Conservation (phyloP, 1,140 invertebrate genomes). For the Helicoverpa zea region DNA sequence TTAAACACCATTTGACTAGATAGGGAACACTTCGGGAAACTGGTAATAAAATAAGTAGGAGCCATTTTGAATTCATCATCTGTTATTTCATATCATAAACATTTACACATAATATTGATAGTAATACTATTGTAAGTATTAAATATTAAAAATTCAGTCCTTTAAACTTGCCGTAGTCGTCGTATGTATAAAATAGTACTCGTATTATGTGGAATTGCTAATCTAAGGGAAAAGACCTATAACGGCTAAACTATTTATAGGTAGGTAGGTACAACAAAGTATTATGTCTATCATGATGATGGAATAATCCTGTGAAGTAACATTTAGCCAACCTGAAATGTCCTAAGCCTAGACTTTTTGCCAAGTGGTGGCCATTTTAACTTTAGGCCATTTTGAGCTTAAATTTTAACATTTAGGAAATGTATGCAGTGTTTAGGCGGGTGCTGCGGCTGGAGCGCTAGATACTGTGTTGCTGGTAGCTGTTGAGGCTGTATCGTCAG, state of each 20-base stretch:
- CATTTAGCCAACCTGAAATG: neutral
- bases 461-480: constrained; percentile 74
- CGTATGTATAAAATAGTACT: neutral
- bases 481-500: constrained; percentile 79
- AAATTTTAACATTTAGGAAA: neutral
- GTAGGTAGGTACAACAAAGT: too few species aligned
- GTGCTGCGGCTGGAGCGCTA: constrained; percentile 64
- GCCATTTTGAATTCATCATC: constrained; percentile 5
- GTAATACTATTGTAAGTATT: neutral
- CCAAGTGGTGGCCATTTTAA: neutral
- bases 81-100: constrained; percentile 18
- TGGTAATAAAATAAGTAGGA: neutral
- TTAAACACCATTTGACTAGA: too few species aligned
- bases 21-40: neutral
- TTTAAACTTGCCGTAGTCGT: constrained; percentile 54
- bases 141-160: constrained; percentile 48
- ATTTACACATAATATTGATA: neutral
- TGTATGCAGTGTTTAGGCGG: constrained; percentile 58
- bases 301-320: too few species aligned
- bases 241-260: too few species aligned
- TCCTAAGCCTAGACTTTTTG: neutral
- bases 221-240: neutral
- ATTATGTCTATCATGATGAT: too few species aligned
- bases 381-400: constrained; percentile 35
- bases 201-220: neutral